Percentiles rank a stretch among this genome's conserved stretches.
Conservation (phyloP, 2,797 vertebrate genomes). For the Perdix hodgsoniae region DNA sequence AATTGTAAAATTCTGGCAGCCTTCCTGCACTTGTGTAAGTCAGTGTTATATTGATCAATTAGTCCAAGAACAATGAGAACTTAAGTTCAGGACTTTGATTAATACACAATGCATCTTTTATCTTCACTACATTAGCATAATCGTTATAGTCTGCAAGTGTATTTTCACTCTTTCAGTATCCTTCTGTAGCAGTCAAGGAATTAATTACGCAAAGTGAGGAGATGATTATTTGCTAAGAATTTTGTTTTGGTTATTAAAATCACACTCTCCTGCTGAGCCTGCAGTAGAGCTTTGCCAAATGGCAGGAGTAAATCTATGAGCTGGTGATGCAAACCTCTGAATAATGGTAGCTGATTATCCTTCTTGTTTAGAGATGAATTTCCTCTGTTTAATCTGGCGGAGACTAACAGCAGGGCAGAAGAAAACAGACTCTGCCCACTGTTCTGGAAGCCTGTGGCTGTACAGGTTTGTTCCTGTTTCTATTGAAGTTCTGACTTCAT, state of each 20-base stretch:
- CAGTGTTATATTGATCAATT: constrained; percentile 20
- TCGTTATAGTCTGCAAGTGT: constrained; percentile 3
- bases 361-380: not conserved
- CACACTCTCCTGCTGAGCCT: not conserved
- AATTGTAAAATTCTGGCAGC: not conserved
- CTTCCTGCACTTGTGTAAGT: not conserved
- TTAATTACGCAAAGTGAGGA: constrained; percentile 19
- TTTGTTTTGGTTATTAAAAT: not conserved
- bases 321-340: not conserved
- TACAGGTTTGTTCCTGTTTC: not conserved
- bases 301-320: not conserved
- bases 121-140: constrained; percentile 52
- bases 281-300: not conserved
- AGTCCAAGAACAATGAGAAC: constrained; percentile 31
- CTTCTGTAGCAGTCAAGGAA: constrained; percentile 39
- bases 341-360: not conserved
- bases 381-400: not conserved
- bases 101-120: constrained; percentile 29
- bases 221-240: not conserved
- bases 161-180: not conserved
- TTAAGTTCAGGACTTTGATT: constrained; percentile 38
- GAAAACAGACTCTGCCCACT: not conserved
- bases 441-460: not conserved
- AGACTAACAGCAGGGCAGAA: not conserved
- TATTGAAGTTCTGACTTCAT: not conserved